These are phyloP conservation scores for Elanoides forficatus DNA, from an alignment of 2,113 vertebrate species.

Conservation along the genomic window DNA sequence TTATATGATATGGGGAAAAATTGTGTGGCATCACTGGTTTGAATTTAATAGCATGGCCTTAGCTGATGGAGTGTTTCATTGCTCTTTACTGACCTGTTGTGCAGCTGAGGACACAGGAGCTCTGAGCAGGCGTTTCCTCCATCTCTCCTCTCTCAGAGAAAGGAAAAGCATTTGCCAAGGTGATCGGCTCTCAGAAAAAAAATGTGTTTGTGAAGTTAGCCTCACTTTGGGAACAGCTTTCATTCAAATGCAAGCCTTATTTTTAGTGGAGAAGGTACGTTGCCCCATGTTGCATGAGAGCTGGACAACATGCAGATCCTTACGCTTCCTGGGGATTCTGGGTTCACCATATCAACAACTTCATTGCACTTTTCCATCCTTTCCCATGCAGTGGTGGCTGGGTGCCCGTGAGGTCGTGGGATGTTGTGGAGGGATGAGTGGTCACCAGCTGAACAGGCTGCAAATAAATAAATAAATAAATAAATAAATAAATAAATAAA, in stretches of 20 bases:
- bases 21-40: not conserved
- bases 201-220: fast-evolving
- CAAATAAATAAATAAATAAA: not conserved
- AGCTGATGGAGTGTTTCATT: not conserved
- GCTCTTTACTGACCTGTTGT: not conserved
- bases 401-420: not conserved
- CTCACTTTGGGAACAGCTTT: not conserved
- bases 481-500: not conserved
- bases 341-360: not conserved
- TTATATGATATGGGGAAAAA: not conserved
- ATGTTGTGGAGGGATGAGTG: not conserved
- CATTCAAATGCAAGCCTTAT: not conserved
- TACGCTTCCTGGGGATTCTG: not conserved
- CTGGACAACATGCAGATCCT: not conserved
- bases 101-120: not conserved
- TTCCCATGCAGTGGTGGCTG: not conserved
- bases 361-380: not conserved
- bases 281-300: not conserved
- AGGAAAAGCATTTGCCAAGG: not conserved
- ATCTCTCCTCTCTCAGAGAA: not conserved
- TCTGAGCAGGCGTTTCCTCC: not conserved
- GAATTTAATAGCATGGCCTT: not conserved
- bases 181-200: not conserved
- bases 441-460: not conserved
- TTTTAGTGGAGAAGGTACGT: not conserved